Evolutionary conservation across 1,140 invertebrate genomes (phyloP).

Genomic region (Drosophila paulistorum): DNA sequence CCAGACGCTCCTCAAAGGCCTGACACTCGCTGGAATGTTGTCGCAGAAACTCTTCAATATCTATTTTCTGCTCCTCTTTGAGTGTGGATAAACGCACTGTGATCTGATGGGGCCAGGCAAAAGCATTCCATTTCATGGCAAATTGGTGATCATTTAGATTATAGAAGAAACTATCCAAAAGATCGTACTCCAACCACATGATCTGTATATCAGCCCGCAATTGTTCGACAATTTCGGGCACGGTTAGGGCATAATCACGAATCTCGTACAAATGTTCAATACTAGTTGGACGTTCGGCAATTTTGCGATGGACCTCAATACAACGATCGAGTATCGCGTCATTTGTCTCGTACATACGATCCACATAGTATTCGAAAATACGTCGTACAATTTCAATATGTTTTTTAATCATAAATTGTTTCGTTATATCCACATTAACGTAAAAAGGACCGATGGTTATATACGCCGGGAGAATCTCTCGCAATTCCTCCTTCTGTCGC

Average conservation of each 20-base stretch:
- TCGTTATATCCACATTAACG: constrained; percentile 70
- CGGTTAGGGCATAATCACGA: constrained; percentile 51
- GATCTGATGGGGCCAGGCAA: constrained; percentile 77
- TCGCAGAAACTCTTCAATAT: constrained; percentile 76
- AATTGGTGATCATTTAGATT: constrained; percentile 75
- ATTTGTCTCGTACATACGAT: constrained; percentile 76
- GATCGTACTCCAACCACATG: constrained; percentile 79
- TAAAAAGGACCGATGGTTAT: constrained; percentile 76
- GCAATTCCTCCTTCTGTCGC: constrained; percentile 68
- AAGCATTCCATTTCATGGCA: constrained; percentile 78
- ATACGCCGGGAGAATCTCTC: constrained; percentile 58
- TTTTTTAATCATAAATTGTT: constrained; percentile 71
- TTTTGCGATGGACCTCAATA: constrained; percentile 48
- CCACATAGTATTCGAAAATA: constrained; percentile 76
- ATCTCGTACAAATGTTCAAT: constrained; percentile 77
- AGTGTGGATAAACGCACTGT: constrained; percentile 58
- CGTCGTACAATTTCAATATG: constrained; percentile 65
- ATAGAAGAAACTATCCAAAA: constrained; percentile 78
- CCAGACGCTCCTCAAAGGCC: constrained; percentile 72
- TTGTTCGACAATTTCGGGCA: constrained; percentile 69
- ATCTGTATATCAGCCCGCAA: constrained; percentile 70
- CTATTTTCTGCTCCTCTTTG: constrained; percentile 75
- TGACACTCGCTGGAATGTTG: constrained; percentile 69
- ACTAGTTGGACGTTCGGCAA: constrained; percentile 60
- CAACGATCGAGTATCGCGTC: constrained; percentile 60